Evolutionary conservation across 2,888 invertebrate genomes (phyloP).

Genomic region (Polietes domitor): DNA sequence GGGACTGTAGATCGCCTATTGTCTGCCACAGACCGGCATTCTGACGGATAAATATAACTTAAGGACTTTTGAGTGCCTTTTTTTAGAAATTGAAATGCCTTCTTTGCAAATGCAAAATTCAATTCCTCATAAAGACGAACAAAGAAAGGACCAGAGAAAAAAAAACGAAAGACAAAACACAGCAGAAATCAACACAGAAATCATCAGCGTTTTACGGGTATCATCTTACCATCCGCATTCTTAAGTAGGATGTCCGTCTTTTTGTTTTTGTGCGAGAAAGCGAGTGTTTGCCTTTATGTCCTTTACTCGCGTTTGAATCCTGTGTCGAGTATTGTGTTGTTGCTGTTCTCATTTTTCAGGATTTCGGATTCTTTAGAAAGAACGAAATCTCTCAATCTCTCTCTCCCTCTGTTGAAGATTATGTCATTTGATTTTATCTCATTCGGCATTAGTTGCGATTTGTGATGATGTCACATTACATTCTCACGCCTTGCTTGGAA

Average conservation of each 20-base stretch:
- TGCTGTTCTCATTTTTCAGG: not conserved
- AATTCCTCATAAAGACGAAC: conserved; percentile 17
- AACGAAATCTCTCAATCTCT: not conserved
- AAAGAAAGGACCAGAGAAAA: not conserved
- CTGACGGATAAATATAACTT: conserved; percentile 74
- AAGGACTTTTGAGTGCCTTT: conserved; percentile 80
- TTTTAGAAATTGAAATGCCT: conserved; percentile 70
- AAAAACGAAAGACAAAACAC: not conserved
- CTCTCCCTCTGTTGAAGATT: conserved; percentile 65
- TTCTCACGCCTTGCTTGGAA: conserved; percentile 72
- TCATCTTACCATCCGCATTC: conserved; percentile 64
- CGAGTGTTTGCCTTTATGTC: conserved; percentile 62
- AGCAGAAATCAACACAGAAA: conserved; percentile 10
- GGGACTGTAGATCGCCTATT: not conserved
- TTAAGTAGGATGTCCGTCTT: conserved; percentile 64
- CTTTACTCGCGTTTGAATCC: conserved; percentile 49
- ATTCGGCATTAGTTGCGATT: conserved; percentile 67
- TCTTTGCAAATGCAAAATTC: conserved; percentile 58
- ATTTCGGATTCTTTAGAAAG: conserved; percentile 16
- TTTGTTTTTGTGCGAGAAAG: conserved; percentile 47
- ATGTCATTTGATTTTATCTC: conserved; percentile 72
- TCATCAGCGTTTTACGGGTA: conserved; percentile 45
- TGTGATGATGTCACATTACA: conserved; percentile 71
- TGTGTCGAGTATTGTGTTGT: not conserved
- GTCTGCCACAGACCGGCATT: conserved; percentile 39